Conservation (phyloP, 2,797 vertebrate species). For the Chromobotia macracanthus region DNA sequence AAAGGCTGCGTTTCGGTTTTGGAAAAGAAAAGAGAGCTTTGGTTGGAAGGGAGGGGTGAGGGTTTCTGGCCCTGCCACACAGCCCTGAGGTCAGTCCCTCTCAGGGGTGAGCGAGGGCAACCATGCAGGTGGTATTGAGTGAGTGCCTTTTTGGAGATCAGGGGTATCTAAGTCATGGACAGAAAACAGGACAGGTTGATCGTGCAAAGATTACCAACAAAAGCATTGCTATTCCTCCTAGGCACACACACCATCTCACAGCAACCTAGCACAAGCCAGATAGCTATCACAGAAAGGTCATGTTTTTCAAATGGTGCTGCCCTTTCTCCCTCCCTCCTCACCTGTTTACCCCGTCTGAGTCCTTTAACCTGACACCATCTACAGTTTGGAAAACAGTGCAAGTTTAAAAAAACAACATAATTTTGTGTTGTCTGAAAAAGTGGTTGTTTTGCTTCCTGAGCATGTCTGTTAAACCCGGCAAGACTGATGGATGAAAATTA, state of each 20-base stretch:
- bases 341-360: constrained; percentile 20
- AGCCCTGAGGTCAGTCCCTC: constrained; percentile 16
- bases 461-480: constrained; percentile 31
- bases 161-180: constrained; percentile 47
- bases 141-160: constrained; percentile 49
- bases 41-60: not conserved
- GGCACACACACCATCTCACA: constrained; percentile 20
- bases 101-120: constrained; percentile 10
- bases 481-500: constrained; percentile 39
- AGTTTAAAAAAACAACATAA: constrained; percentile 26
- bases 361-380: constrained; percentile 33
- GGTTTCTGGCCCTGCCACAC: not conserved
- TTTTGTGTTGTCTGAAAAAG: constrained; percentile 25
- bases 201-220: constrained; percentile 55
- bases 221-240: constrained; percentile 53
- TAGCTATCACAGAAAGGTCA: constrained; percentile 57
- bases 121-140: constrained; percentile 40
- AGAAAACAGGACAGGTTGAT: constrained; percentile 45
- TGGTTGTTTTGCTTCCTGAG: constrained; percentile 33
- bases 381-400: not conserved
- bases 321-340: constrained; percentile 13
- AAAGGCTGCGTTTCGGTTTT: not conserved
- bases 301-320: constrained; percentile 38
- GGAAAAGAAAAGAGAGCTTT: not conserved
- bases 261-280: constrained; percentile 39